A percentile compares a stretch with the other conserved stretches of the same genome.
Evolutionary conservation across 2,888 invertebrate species (phyloP).

Genomic region (Heliconius aoede): DNA sequence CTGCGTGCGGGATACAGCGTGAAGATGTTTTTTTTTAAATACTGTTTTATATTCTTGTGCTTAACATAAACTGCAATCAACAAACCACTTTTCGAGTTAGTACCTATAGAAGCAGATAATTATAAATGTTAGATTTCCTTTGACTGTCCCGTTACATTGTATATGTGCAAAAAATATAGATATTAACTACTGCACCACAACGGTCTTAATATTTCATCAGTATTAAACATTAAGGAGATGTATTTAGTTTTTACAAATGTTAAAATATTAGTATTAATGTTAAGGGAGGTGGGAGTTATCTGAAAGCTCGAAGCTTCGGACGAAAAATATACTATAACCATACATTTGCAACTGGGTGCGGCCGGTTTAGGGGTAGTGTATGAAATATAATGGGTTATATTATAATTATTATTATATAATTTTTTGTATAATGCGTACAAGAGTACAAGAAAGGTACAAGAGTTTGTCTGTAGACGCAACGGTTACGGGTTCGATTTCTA

Average conservation of each 20-base stretch:
- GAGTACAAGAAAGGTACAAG: too few species aligned
- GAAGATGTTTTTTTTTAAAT: too few species aligned
- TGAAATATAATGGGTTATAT: conserved; percentile 39
- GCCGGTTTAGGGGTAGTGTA: conserved; percentile 53
- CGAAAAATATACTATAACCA: conserved; percentile 75
- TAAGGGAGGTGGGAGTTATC: conserved; percentile 59
- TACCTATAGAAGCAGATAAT: too few species aligned
- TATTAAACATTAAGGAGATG: conserved; percentile 18
- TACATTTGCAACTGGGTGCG: conserved; percentile 63
- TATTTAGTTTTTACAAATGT: conserved; percentile 44
- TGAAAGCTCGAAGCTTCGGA: conserved; percentile 76
- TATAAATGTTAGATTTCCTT: too few species aligned
- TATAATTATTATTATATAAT: too few species aligned
- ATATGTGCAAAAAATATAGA: not conserved
- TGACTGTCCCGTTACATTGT: too few species aligned
- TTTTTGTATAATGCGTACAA: too few species aligned
- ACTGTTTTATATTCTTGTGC: too few species aligned
- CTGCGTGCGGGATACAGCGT: too few species aligned
- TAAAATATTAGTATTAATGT: conserved; percentile 48
- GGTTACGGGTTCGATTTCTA: too few species aligned
- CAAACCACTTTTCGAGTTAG: too few species aligned
- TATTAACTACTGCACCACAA: not conserved
- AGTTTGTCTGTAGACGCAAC: not conserved
- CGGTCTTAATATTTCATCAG: not conserved
- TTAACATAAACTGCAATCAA: too few species aligned